Percentiles rank a stretch among this genome's conserved stretches.
Conservation (phyloP, 2,888 invertebrate species). For the Caenorhabditis sp. region DNA sequence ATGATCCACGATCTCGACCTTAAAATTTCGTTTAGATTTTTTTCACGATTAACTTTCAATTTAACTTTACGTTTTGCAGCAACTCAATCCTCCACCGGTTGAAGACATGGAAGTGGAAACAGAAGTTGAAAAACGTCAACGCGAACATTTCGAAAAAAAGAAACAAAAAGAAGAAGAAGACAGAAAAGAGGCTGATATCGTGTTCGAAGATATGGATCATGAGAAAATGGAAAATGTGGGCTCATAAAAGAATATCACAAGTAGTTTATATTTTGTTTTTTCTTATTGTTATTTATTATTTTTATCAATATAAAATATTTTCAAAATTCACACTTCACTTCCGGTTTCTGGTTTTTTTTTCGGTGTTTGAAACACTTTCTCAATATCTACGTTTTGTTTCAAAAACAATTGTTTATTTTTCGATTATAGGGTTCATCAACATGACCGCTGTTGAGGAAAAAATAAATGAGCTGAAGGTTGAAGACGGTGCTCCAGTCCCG, state of each 20-base stretch:
- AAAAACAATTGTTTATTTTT: background rate
- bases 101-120: slow-evolving; percentile 36
- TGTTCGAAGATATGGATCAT: slow-evolving; percentile 68
- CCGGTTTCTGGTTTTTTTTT: background rate
- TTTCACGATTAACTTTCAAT: no score
- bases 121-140: slow-evolving; percentile 23
- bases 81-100: background rate
- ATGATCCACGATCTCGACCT: background rate
- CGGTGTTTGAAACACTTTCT: background rate
- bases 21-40: no score
- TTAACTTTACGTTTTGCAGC: no score
- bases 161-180: slow-evolving; percentile 40
- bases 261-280: background rate
- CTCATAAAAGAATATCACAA: background rate
- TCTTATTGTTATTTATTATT: slow-evolving; percentile 1
- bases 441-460: slow-evolving; percentile 9
- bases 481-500: slow-evolving; percentile 6
- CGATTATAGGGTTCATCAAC: slow-evolving; percentile 13
- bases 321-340: background rate
- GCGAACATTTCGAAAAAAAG: slow-evolving; percentile 29
- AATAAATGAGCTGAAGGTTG: slow-evolving; percentile 27
- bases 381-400: background rate
- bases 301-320: background rate
- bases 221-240: slow-evolving; percentile 54
- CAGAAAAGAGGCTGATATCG: slow-evolving; percentile 51